A percentile compares a stretch with the other conserved stretches of the same genome.
These are phyloP conservation scores for Anguilla megastoma DNA, from an alignment of 2,797 vertebrate genomes.

Conservation along the genomic window DNA sequence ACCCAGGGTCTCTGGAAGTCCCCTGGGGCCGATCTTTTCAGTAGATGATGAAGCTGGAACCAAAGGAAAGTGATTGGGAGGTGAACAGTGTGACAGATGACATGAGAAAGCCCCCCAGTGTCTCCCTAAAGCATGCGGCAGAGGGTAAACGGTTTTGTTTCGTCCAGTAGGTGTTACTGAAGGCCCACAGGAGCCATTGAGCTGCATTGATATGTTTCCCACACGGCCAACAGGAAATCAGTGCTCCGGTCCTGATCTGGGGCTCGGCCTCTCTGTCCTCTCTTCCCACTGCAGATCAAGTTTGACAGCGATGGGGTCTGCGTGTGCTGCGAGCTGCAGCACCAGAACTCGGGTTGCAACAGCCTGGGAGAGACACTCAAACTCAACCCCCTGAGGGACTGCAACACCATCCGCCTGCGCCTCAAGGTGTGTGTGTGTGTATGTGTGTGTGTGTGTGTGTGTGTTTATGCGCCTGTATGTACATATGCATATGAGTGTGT, in stretches of 20 bases:
- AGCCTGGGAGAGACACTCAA: constrained; percentile 94
- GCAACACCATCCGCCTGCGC: constrained; percentile 88
- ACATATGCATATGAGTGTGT: constrained; percentile 1
- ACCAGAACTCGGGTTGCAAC: constrained; percentile 90
- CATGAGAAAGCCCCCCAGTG: neutral
- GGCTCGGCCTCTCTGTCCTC: neutral
- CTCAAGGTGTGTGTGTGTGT: constrained; percentile 80
- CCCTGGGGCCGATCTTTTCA: neutral
- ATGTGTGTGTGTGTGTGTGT: constrained; percentile 37
- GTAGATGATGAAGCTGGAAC: neutral
- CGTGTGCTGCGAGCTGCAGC: constrained; percentile 94
- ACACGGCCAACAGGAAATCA: neutral
- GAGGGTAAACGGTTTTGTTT: neutral
- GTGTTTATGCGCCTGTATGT: constrained; percentile 22
- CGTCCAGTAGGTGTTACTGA: neutral
- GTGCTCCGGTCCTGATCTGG: neutral
- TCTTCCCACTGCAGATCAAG: constrained; percentile 80
- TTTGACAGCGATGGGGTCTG: constrained; percentile 96
- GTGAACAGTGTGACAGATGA: neutral
- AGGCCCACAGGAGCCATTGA: neutral
- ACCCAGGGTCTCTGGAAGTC: neutral
- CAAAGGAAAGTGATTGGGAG: neutral
- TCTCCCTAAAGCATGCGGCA: neutral
- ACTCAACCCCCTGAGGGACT: constrained; percentile 92
- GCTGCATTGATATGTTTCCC: neutral